Evolutionary conservation across 2,797 vertebrate species (phyloP).

Genomic region (Podargus strigoides): DNA sequence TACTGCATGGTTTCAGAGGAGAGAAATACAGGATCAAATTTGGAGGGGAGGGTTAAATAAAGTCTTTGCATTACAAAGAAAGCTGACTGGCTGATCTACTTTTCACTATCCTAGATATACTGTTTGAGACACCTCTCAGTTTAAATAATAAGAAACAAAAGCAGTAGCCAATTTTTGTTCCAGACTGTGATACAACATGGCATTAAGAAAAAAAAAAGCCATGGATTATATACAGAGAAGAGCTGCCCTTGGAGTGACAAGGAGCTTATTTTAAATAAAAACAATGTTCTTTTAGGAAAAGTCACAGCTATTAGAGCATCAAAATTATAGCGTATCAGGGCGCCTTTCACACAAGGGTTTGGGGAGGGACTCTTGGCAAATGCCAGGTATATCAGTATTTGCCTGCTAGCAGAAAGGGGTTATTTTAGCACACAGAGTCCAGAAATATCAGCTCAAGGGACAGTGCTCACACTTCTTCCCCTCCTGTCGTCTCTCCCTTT

Average conservation of each 20-base stretch:
- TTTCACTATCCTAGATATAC: not conserved
- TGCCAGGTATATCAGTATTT: not conserved
- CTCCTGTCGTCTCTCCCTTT: not conserved
- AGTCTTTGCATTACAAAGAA: not conserved
- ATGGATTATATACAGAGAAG: not conserved
- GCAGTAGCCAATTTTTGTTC: not conserved
- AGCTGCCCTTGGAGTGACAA: not conserved
- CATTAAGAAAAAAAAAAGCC: not conserved
- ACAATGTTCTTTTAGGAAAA: not conserved
- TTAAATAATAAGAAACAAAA: not conserved
- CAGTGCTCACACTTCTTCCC: not conserved
- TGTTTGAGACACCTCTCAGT: not conserved
- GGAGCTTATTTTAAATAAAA: not conserved
- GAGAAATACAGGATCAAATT: not conserved
- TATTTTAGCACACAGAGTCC: not conserved
- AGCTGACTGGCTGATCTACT: not conserved
- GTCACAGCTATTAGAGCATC: not conserved
- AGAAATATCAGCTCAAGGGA: not conserved
- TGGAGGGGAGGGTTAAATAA: not conserved
- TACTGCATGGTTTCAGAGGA: not conserved
- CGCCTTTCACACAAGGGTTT: not conserved
- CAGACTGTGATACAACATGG: not conserved
- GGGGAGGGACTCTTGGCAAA: not conserved
- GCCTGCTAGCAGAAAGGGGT: not conserved
- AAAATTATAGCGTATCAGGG: not conserved